These are phyloP conservation scores for Syritta pipiens DNA, from an alignment of 2,888 invertebrate genomes.

Conservation along the genomic window DNA sequence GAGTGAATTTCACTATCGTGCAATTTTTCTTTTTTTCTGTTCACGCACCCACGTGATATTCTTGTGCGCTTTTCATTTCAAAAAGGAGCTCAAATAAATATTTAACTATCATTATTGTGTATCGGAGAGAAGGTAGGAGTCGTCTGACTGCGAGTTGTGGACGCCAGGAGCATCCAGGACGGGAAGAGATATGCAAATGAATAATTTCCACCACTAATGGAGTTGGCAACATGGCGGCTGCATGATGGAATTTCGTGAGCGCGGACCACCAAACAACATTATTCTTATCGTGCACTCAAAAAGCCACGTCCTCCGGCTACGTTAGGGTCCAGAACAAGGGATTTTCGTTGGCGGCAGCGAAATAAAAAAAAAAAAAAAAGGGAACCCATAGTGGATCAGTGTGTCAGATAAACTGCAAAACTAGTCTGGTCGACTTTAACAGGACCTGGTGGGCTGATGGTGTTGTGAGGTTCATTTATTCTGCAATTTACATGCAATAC, in stretches of 20 bases:
- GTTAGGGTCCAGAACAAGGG: no score
- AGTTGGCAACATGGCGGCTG: slow-evolving; percentile 12
- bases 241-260: slow-evolving; percentile 10
- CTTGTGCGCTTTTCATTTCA: slow-evolving; percentile 45
- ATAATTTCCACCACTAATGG: slow-evolving; percentile 46
- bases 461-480: slow-evolving; percentile 55
- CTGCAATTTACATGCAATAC: slow-evolving; percentile 63
- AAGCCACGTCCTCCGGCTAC: not conserved
- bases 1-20: slow-evolving; percentile 42
- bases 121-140: no score
- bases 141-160: slow-evolving; percentile 1
- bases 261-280: slow-evolving; percentile 10
- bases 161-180: not conserved
- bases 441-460: slow-evolving; percentile 19
- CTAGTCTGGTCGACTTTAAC: not conserved
- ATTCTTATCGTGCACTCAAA: slow-evolving; percentile 13
- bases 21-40: slow-evolving; percentile 16
- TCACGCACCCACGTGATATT: slow-evolving; percentile 28
- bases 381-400: slow-evolving; percentile 37
- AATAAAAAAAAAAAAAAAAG: slow-evolving; percentile 24
- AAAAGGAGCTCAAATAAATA: slow-evolving; percentile 63
- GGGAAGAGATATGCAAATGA: slow-evolving; percentile 49
- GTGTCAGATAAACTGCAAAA: slow-evolving; percentile 39
- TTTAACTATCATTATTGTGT: slow-evolving; percentile 59
- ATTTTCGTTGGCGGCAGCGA: not conserved